Base-by-base conservation (phyloP, 2,113 vertebrate species). In the Sceloporus undulatus region DNA sequence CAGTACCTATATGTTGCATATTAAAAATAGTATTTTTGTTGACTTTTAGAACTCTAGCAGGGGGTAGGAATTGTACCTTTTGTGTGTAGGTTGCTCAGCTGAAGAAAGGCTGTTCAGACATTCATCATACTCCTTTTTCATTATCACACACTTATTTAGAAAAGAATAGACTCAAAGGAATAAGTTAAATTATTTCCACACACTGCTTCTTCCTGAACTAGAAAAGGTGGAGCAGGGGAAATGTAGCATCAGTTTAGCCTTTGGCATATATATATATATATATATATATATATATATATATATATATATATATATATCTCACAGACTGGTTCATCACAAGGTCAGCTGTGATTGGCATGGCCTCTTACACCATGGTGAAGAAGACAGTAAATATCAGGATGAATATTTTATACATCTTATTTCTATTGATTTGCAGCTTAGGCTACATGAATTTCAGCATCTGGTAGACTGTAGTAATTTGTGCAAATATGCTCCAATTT, bases 271-370 rank as follows among this genome's bases (percentile, higher is more conserved):
- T 18, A 77, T 48, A 66, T 38, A 42, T 18, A 77, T 48, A 66
- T 38, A 38, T 48, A 48, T 48, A 38, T 48, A 48, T 48, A 42
- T 18, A 77, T 48, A 66, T 38, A 66, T 38, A 42, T 18, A 77
- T 48, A 66, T 38, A 38, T 48, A 48, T 48, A 38, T 48, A 48
- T 48, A 42, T 18, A 77, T 48, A 66, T 38, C 16, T 9, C 18
- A 23, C 59, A n/a, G 25, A 3, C 0, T 82, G 77, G 82, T 90
- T 91, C 91, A 92, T 84, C 86, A 90, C 70, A 90, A 65, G 85
- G 91, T 92, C 91, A 90, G 73, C 52, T 82, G 16, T 84, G 92
- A 89, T 56, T 75, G 88, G 76, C 9, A 84, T 89, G 52, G n/a
- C 76, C 38, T 65, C 11, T 83, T 66, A 90, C n/a, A 34, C 48